Percentiles rank a stretch among this genome's conserved stretches.
Conservation (phyloP, 2,888 invertebrate species). For the Coenonympha glycerion region DNA sequence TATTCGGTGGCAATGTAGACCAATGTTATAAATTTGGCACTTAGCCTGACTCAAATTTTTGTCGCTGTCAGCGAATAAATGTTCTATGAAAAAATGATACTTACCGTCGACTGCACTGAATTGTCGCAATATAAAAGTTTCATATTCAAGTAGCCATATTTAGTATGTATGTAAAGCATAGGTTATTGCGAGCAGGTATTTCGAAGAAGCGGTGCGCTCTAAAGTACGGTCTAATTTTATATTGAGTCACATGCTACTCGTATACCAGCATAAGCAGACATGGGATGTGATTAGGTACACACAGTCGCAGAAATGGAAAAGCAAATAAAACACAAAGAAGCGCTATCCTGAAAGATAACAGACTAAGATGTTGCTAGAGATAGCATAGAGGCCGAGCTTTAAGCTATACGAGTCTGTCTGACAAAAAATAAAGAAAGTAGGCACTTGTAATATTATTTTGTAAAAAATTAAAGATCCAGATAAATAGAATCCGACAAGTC, state of each 20-base stretch:
- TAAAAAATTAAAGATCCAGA: not conserved
- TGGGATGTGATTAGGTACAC: not conserved
- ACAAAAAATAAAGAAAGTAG: not conserved
- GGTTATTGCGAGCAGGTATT: too few relatives aligned
- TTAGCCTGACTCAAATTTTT: constrained; percentile 74
- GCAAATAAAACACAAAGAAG: not conserved
- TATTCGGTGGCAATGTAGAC: constrained; percentile 70
- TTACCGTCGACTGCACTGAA: constrained; percentile 59
- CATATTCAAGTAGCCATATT: too few relatives aligned
- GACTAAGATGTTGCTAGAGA: not conserved
- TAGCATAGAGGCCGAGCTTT: not conserved
- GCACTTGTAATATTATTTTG: not conserved
- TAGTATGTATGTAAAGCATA: too few relatives aligned
- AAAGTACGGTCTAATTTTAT: not conserved
- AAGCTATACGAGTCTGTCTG: not conserved
- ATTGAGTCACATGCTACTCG: not conserved
- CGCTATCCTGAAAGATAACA: not conserved
- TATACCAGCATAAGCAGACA: not conserved
- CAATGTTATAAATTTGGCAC: constrained; percentile 75
- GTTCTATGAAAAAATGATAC: constrained; percentile 55
- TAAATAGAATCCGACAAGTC: constrained; percentile 2
- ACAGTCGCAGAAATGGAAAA: not conserved
- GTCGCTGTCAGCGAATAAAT: constrained; percentile 68
- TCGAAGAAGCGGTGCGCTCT: not conserved
- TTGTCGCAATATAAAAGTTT: constrained; percentile 51